A percentile compares a stretch with the other conserved stretches of the same genome.
These are phyloP conservation scores for Zapus hudsonius DNA, from an alignment of 2,113 vertebrate genomes.

Conservation along the genomic window DNA sequence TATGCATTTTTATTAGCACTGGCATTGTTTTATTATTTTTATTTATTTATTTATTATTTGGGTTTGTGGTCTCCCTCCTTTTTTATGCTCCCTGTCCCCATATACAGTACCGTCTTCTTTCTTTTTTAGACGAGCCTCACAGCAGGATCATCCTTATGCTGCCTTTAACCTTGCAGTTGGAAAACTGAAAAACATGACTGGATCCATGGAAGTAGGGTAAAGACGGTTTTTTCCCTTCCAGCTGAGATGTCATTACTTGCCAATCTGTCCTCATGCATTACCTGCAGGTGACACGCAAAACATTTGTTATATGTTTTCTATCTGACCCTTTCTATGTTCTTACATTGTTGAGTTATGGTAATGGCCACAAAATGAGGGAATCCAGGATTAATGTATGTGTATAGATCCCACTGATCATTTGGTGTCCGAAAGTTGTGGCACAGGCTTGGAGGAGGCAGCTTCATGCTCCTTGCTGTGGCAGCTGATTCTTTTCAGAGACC, in stretches of 20 bases:
- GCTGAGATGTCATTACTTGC: neutral
- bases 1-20: slow-evolving; percentile 9
- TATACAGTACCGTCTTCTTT: neutral
- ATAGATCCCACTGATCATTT: neutral
- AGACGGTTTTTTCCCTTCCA: too few species aligned
- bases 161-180: slow-evolving; percentile 79
- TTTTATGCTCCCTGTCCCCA: neutral
- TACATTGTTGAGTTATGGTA: neutral
- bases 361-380: neutral
- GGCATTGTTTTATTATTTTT: slow-evolving; percentile 38
- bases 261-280: neutral
- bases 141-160: slow-evolving; percentile 68
- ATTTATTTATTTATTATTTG: neutral
- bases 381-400: neutral
- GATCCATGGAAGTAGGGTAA: slow-evolving; percentile 70
- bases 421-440: too few species aligned
- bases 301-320: neutral
- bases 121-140: slow-evolving; percentile 70
- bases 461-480: too few species aligned
- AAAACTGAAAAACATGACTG: slow-evolving; percentile 69
- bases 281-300: neutral
- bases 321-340: neutral
- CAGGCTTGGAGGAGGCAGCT: too few species aligned
- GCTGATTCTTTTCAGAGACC: neutral
- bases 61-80: too few species aligned